These are phyloP conservation scores for Galago senegalensis DNA, from an alignment of 2,797 vertebrate species.

Conservation along the genomic window DNA sequence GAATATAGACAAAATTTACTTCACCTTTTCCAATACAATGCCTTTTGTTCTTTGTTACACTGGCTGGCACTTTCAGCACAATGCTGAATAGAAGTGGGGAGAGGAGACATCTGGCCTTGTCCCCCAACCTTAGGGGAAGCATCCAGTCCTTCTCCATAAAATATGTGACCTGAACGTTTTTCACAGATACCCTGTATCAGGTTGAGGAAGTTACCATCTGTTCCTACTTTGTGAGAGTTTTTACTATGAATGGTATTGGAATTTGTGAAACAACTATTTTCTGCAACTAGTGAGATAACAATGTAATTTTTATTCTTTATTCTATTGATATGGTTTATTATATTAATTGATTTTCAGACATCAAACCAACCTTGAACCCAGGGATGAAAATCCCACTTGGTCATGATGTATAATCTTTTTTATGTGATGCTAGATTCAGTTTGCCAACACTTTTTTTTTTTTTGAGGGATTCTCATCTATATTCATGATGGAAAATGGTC, in stretches of 20 bases:
- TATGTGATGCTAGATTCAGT: neutral
- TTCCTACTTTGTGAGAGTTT: slow-evolving; percentile 2
- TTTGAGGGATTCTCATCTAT: neutral
- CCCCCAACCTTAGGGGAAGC: neutral
- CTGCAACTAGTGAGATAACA: neutral
- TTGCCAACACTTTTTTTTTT: neutral
- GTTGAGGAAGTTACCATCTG: slow-evolving; percentile 18
- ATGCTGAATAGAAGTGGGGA: neutral
- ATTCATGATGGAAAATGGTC: neutral
- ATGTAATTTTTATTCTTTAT: neutral
- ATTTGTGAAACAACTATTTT: neutral
- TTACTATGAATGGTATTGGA: neutral
- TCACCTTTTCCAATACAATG: neutral
- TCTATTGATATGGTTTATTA: neutral
- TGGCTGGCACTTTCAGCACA: neutral
- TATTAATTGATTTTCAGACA: slow-evolving; percentile 52
- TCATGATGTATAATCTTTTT: neutral
- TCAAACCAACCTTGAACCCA: slow-evolving; percentile 62
- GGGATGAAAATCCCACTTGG: neutral
- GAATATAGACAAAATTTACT: neutral
- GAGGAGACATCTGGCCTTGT: neutral
- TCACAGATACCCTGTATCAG: neutral
- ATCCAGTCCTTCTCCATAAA: neutral
- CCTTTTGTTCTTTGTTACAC: neutral
- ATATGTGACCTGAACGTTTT: neutral